Conservation (phyloP, 23 tunicate species). For the Halocynthia roretzi region DNA sequence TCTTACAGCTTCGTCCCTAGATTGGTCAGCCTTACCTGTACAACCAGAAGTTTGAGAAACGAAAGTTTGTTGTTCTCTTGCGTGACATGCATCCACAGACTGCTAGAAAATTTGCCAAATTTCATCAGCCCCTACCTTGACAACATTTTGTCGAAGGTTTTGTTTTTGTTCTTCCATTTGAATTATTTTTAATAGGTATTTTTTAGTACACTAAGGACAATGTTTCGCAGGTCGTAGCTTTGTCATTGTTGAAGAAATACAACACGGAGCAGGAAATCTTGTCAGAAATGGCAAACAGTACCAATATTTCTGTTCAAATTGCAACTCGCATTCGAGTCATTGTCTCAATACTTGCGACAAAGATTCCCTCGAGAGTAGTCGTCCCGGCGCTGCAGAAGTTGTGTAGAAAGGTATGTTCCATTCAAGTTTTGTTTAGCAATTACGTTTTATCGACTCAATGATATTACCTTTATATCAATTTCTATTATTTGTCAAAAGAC, state of each 20-base stretch:
- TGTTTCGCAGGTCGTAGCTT: not conserved
- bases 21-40: not conserved
- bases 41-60: not conserved
- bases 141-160: constrained; percentile 32
- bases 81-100: constrained; percentile 29
- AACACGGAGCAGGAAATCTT: not conserved
- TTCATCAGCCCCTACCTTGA: constrained; percentile 62
- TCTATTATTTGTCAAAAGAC: not conserved
- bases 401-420: constrained; percentile 9
- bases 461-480: not conserved
- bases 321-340: constrained; percentile 17
- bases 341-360: constrained; percentile 4
- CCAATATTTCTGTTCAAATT: not conserved
- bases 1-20: not conserved
- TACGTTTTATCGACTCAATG: not conserved
- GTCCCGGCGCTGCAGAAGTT: constrained; percentile 16
- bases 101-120: constrained; percentile 36
- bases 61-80: not conserved
- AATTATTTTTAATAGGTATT: constrained; percentile 1
- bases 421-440: not conserved
- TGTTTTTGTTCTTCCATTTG: not conserved
- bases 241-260: not conserved
- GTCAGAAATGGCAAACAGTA: not conserved
- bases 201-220: not conserved
- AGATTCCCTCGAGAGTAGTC: constrained; percentile 20